These are phyloP conservation scores for Trachymyrmex cornetzi DNA, from an alignment of 1,140 invertebrate species.

Conservation along the genomic window DNA sequence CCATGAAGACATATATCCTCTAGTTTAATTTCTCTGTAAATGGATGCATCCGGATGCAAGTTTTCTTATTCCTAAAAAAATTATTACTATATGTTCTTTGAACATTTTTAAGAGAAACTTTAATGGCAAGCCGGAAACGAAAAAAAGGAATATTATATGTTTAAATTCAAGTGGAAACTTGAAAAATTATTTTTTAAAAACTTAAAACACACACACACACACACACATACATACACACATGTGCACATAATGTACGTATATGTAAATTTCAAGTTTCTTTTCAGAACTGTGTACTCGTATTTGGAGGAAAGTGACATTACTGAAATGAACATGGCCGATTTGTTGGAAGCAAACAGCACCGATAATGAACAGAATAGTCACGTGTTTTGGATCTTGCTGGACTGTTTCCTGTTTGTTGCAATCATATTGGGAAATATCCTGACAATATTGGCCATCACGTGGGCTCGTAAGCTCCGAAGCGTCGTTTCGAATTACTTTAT, in stretches of 20 bases:
- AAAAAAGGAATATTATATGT: background rate
- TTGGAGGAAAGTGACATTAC: background rate
- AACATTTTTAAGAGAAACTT: background rate
- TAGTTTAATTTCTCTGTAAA: background rate
- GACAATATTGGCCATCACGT: conserved; percentile 90
- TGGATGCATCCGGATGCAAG: background rate
- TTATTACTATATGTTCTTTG: background rate
- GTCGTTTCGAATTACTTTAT: conserved; percentile 91
- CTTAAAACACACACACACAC: too few relatives aligned
- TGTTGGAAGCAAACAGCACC: too few relatives aligned
- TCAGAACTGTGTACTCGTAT: conserved; percentile 5
- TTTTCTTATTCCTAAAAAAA: background rate
- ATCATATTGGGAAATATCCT: conserved; percentile 91
- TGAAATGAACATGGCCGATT: background rate
- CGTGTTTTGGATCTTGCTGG: conserved; percentile 34
- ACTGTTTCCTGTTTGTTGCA: conserved; percentile 86
- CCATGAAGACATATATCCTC: background rate
- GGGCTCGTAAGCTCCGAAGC: conserved; percentile 89
- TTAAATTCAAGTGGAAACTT: background rate
- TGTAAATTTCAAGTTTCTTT: background rate
- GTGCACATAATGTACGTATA: too few relatives aligned
- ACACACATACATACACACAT: too few relatives aligned
- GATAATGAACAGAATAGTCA: background rate
- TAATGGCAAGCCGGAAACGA: background rate
- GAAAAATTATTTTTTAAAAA: background rate